Evolutionary conservation across 2,113 vertebrate genomes (phyloP), one percentile per base, ranked within the genome.

Genomic region (Boulengerochromis microlepis): DNA sequence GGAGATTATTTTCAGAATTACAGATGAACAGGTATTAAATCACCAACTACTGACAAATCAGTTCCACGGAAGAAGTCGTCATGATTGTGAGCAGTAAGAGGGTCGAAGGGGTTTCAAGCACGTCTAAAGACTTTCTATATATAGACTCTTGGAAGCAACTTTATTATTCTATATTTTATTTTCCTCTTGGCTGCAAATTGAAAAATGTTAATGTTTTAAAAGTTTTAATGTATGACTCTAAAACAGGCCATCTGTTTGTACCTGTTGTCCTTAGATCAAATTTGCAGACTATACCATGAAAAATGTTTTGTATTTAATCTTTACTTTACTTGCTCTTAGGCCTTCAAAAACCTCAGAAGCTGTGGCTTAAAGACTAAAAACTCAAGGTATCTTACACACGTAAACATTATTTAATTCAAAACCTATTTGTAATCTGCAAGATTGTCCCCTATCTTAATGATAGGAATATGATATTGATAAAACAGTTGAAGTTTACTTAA

Each of bases 371-470:
- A 74, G 66, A 24, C 66, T 26, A 74, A 42, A 74, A 45, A 26
- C 0, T 74, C 13, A 26, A 45, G 22, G 38, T 3, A 0, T 74
- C 40, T 45, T 18, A 26, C 22, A 26, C 40, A 18, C 2, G 0
- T 45, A 45, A 45, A 45, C 40, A 74, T 74, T 29, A 18, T 74
- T 74, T 74, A 74, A 74, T 74, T 10, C 22, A 45, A 74, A 45
- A 26, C 69, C 13, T 45, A 45, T 45, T 1, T 74, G 40, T 45
- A 74, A 74, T 74, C 69, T 74, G 40, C 40, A 45, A 1, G 0
- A 45, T 45, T 74, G 8, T 45, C 38, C 38, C 22, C 22, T 29
- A 18, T 76, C 6, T 47, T 76, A 74, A 16, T 45, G 22, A 45
- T 2, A 74, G 22, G 22, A 16, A 7, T 29, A 29, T 47, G 71